phyloP scores from a whole-genome alignment of 2,113 vertebrate species.

The Leuciscus idus region DNA sequence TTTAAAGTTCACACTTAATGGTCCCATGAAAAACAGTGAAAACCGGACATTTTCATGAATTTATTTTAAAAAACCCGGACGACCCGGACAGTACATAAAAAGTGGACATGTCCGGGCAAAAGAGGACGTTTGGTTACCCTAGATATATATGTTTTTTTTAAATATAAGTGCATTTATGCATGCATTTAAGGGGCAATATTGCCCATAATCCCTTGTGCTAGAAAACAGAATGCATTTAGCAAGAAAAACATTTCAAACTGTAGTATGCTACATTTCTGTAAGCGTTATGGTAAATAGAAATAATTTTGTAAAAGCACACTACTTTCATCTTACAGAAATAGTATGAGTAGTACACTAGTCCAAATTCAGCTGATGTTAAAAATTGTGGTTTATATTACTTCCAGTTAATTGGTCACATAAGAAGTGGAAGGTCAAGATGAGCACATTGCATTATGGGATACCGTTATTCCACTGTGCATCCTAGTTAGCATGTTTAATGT shows the following conservation, averaged over 20 bases:
- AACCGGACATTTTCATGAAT: no score
- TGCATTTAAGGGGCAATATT: not conserved
- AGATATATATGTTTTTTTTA: no score
- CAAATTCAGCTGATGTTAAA: not conserved
- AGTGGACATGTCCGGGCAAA: no score
- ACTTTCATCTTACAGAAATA: not conserved
- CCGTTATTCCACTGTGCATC: no score
- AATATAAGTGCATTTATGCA: not conserved
- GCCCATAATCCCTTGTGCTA: not conserved
- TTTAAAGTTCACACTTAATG: no score
- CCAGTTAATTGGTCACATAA: not conserved
- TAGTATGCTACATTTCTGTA: not conserved
- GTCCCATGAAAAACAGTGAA: no score
- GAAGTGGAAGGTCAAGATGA: no score
- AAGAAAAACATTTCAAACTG: not conserved
- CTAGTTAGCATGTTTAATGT: not conserved
- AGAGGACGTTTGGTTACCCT: no score
- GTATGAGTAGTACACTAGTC: not conserved
- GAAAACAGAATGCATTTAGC: not conserved
- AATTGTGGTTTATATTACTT: not conserved
- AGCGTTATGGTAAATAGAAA: not conserved
- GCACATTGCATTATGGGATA: no score
- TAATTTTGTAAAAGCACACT: not conserved
- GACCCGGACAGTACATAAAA: no score
- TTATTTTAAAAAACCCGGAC: no score